Evolutionary conservation across 2,888 invertebrate species (phyloP), one percentile per base, ranked within the genome.

Genomic region (Hofmannophila pseudospretella): DNA sequence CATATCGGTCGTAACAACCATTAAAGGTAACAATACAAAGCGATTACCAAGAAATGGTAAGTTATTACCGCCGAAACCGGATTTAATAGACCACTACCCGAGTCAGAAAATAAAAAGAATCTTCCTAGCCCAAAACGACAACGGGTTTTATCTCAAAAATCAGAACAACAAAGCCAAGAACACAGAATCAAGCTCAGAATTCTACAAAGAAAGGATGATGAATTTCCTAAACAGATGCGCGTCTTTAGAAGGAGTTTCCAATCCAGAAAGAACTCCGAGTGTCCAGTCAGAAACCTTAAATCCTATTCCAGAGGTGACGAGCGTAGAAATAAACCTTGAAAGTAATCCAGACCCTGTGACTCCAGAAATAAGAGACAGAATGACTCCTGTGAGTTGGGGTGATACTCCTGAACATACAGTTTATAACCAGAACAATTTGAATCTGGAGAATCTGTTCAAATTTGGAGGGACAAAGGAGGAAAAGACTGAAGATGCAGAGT

Each of bases 31-130:
- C 36, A 88, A 81, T 36, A 68, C 76, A 0, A 66, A 69, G 38
- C 79, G 78, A 42, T 39, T 75, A 19, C 74, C 77, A 0, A 52
- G 85, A 40, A 87, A 84, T 35, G 71, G 72, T 0, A 86, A 80
- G 46, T 58, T 80, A 0, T 48, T 78, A 1, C 71, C 73, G 0
- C 77, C 87, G 0, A 88, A 89, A 49, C 88, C 89, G 0, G 88
- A 89, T 49, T 60, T 90, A 22, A 78, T 90, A 12, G 87, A 88
- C 12, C 84, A 89, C 47, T 88, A 89, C 42, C 88, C 89, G 0
- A 85, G 69, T 42, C 81, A 76, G 41, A 89, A 89, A 49, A 77
- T 90, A 9, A 88, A 88, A 36, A 84, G 81, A 36, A 88, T 88
- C 54, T 86, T 89, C 28, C 41, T 85, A 20, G 76, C 78, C 2